phyloP scores from a whole-genome alignment of 2,888 invertebrate species.

The Himalopsyche tibetana region DNA sequence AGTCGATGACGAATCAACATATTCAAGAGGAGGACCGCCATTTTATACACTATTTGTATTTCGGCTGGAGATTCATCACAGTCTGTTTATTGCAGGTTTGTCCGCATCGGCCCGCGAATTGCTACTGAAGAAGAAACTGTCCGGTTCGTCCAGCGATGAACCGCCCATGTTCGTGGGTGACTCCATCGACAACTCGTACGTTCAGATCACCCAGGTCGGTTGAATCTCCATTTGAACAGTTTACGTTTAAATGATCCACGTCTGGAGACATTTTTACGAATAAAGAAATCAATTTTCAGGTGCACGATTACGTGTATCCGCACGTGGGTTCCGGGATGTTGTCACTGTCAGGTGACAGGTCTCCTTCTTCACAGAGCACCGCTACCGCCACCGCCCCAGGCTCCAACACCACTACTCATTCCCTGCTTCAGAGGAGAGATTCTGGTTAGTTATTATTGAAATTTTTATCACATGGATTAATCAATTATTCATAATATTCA shows the following conservation, averaged over 20 bases:
- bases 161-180: constrained; percentile 67
- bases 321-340: constrained; percentile 77
- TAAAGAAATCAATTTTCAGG: constrained; percentile 68
- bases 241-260: too few species aligned
- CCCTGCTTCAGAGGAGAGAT: constrained; percentile 64
- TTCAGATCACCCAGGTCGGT: constrained; percentile 85
- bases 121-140: constrained; percentile 65
- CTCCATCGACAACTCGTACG: constrained; percentile 88
- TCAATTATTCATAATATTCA: too few species aligned
- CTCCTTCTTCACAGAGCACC: constrained; percentile 68
- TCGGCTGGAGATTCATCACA: too few species aligned
- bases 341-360: constrained; percentile 69
- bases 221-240: not conserved
- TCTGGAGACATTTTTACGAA: too few species aligned
- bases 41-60: too few species aligned
- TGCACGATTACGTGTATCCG: constrained; percentile 93
- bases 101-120: constrained; percentile 63
- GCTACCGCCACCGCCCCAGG: constrained; percentile 70
- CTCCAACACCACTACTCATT: constrained; percentile 73
- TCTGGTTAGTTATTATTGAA: constrained; percentile 40
- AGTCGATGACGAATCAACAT: too few species aligned
- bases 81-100: constrained; percentile 50
- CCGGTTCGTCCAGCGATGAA: constrained; percentile 69
- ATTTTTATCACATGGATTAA: too few species aligned
- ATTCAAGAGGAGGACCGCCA: too few species aligned